These are phyloP conservation scores for Parazoanthus darwini DNA, from an alignment of 92 coral and sea anemone species.

Conservation along the genomic window DNA sequence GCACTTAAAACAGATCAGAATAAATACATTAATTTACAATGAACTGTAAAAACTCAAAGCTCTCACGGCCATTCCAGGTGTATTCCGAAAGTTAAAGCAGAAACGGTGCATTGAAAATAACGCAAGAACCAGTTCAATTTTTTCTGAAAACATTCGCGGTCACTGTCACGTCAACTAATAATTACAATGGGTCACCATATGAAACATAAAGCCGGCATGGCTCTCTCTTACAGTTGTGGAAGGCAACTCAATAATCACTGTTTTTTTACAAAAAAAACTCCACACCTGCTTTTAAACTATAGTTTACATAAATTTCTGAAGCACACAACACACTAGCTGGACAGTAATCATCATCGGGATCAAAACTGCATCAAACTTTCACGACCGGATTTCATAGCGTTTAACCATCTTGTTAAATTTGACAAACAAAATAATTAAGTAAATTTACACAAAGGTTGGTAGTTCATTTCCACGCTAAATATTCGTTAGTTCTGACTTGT, in stretches of 20 bases:
- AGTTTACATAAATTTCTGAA: neutral
- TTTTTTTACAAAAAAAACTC: neutral
- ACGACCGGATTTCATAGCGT: neutral
- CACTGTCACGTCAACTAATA: neutral
- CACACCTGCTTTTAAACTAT: neutral
- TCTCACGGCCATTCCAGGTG: neutral
- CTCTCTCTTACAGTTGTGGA: too few species aligned
- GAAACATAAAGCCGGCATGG: neutral
- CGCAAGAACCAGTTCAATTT: too few species aligned
- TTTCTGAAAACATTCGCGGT: neutral
- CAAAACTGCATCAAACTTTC: neutral
- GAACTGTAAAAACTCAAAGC: neutral
- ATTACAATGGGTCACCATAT: too few species aligned
- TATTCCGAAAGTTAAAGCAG: too few species aligned
- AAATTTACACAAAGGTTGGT: too few species aligned
- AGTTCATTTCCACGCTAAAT: neutral
- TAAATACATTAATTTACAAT: too few species aligned
- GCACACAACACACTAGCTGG: neutral
- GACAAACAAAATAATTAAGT: too few species aligned
- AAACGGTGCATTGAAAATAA: too few species aligned
- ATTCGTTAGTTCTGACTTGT: too few species aligned
- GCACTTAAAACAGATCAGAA: neutral
- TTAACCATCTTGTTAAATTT: neutral
- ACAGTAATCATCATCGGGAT: too few species aligned
- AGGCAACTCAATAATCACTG: neutral